Conservation (phyloP, 2,797 vertebrate genomes). For the Acomys russatus region DNA sequence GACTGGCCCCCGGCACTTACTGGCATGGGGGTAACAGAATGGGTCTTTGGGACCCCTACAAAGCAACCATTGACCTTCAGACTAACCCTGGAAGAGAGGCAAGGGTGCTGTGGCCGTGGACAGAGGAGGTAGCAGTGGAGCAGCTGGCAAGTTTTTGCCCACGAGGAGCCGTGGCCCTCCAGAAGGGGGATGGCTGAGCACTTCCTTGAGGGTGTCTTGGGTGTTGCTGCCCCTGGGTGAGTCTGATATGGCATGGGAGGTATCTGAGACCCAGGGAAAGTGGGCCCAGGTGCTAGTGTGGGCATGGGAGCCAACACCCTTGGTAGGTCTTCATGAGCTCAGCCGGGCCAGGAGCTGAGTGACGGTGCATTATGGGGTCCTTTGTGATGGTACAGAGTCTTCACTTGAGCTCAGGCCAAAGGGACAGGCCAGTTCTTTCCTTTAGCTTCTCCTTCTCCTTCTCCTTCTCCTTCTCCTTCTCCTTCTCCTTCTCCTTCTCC, state of each 20-base stretch:
- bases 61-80: background rate
- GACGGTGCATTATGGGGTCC: background rate
- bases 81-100: background rate
- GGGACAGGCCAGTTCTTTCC: background rate
- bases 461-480: too few species aligned
- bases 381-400: background rate
- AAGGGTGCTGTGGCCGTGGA: background rate
- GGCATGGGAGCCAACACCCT: background rate
- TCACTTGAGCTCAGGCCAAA: background rate
- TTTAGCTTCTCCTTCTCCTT: background rate
- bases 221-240: background rate
- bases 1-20: background rate
- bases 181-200: background rate
- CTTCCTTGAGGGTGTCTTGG: background rate
- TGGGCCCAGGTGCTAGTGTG: background rate
- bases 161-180: background rate
- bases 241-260: background rate
- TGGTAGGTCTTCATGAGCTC: background rate
- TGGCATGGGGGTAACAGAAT: accelerated
- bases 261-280: background rate
- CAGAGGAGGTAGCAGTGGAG: background rate
- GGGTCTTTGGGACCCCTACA: background rate
- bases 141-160: accelerated
- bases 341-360: background rate
- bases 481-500: too few species aligned